Evolutionary conservation across 2,797 vertebrate species (phyloP).

Genomic region (Apogon talboti): DNA sequence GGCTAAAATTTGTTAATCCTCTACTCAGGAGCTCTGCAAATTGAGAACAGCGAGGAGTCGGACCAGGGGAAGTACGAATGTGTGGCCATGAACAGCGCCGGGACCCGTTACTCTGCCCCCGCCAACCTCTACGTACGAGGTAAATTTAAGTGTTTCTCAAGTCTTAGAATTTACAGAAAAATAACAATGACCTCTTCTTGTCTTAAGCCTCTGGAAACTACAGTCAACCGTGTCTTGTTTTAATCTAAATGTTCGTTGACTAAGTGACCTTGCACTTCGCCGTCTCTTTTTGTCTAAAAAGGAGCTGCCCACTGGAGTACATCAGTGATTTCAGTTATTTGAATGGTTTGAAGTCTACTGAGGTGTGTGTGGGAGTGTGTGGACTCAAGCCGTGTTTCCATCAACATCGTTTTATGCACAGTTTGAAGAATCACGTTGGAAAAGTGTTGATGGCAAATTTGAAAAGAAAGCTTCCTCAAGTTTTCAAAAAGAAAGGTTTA

Average conservation of each 20-base stretch:
- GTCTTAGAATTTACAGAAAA: not conserved
- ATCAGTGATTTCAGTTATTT: conserved; percentile 11
- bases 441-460: too few relatives aligned
- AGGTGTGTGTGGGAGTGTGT: conserved; percentile 7
- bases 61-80: conserved; percentile 88
- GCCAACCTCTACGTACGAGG: conserved; percentile 87
- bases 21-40: conserved; percentile 83
- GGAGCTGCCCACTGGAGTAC: not conserved
- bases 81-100: conserved; percentile 85
- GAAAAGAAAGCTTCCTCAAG: too few relatives aligned
- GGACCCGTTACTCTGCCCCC: conserved; percentile 84
- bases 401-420: too few relatives aligned
- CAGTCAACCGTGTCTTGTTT: conserved; percentile 8
- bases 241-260: conserved; percentile 2
- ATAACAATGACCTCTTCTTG: conserved; percentile 14
- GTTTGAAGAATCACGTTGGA: too few relatives aligned
- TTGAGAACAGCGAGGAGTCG: conserved; percentile 86
- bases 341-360: conserved; percentile 19
- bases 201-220: conserved; percentile 9
- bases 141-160: conserved; percentile 62
- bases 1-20: conserved; percentile 67
- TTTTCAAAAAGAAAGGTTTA: too few relatives aligned
- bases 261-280: not conserved
- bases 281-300: not conserved
- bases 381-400: not conserved